These are phyloP conservation scores for Nibea albiflora DNA, from an alignment of 2,113 vertebrate genomes.

Conservation along the genomic window DNA sequence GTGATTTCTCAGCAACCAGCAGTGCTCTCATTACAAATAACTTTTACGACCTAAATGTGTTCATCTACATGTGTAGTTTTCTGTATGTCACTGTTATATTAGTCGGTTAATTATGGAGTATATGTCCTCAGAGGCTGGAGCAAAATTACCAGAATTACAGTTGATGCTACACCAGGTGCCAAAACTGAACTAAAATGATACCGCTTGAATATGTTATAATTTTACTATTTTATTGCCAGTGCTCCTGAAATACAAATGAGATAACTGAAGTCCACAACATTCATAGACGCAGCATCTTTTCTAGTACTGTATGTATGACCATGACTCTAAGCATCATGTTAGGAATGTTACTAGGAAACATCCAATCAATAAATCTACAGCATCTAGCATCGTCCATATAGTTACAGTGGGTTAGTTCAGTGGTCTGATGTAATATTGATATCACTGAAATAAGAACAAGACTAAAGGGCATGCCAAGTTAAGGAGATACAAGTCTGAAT, in stretches of 20 bases:
- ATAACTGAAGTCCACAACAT: too few relatives aligned
- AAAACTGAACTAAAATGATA: background rate
- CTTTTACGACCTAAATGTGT: background rate
- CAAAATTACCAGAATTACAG: conserved; percentile 13
- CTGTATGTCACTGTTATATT: background rate
- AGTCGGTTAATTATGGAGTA: background rate
- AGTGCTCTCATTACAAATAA: conserved; percentile 4
- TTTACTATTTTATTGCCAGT: background rate
- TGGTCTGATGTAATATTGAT: background rate
- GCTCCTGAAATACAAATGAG: background rate
- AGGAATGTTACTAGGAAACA: background rate
- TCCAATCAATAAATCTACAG: background rate
- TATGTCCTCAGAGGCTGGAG: background rate
- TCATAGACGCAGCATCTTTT: background rate
- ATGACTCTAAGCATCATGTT: too few relatives aligned
- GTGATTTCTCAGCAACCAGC: conserved; percentile 23
- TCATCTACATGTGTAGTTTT: background rate
- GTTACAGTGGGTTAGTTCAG: background rate
- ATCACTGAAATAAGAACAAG: background rate
- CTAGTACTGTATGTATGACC: background rate
- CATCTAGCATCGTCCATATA: background rate
- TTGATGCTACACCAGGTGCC: background rate
- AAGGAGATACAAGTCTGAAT: background rate
- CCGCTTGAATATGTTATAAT: background rate
- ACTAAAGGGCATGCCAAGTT: background rate